Base-by-base conservation (phyloP, 2,113 vertebrate species). In the Trematocara macrostoma region DNA sequence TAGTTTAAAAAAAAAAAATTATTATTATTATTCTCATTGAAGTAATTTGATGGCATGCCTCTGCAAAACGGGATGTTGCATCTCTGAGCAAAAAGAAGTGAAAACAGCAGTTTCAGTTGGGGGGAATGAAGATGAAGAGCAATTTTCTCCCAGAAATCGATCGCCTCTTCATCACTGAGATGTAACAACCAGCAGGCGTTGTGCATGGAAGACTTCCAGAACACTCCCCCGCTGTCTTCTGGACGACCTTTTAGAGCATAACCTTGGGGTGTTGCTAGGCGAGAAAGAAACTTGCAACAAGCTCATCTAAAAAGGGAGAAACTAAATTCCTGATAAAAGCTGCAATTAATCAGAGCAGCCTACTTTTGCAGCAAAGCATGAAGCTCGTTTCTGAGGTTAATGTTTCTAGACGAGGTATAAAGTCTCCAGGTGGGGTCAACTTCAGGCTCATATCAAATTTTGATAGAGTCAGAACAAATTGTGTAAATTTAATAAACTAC, bases 241-340 rank as follows among this genome's bases (percentile, higher is more conserved):
- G 89, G 85, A 49, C 29, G 29, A 89, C 90, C 90, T 85, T 84
- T 83, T 79, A 53, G 38, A 78, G 11, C 2, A 42, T 82, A 57
- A 92, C 91, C 87, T 90, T 85, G 79, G 7, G 38, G 8, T 16
- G 47, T 6, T 11, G 69, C 20, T 53, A 57, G 6, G 55, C 4
- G 80, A 40, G 84, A 53, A 18, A 53, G 42, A 76, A 76, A 76
- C 69, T 76, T 18, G 23, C 67, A 47, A 76, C 42, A 49, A 76
- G 42, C 69, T 47, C 42, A 31, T 76, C 42, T 31, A n/a, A 76
- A 49, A 76, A 18, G 26, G 26, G 42, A 29, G 16, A 18, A 74
- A 74, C 14, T 1, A 49, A 74, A 45, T 67, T 67, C 23, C 14
- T 0, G 6, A 49, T 49, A 74, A 76, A 76, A 51, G 42, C 26